phyloP scores from a whole-genome alignment of 2,797 vertebrate species.

The Thunnus albacares region DNA sequence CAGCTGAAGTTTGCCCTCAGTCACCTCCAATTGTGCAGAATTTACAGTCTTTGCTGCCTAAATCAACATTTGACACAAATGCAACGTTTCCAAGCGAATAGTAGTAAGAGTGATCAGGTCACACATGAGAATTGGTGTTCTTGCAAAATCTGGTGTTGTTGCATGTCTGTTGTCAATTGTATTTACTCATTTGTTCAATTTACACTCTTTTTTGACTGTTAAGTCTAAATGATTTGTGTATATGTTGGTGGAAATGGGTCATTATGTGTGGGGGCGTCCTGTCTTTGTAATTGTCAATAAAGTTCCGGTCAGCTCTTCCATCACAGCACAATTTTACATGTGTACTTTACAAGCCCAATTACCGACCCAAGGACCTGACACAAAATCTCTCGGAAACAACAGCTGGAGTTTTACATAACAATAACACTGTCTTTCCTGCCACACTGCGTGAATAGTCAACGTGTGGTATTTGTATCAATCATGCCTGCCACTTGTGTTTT shows the following conservation, averaged over 20 bases:
- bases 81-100: not conserved
- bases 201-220: not conserved
- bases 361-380: conserved; percentile 23
- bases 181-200: not conserved
- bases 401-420: conserved; percentile 29
- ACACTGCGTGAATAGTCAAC: conserved; percentile 40
- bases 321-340: not conserved
- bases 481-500: conserved; percentile 30
- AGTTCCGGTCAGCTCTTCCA: not conserved
- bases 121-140: not conserved
- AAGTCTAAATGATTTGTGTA: not conserved
- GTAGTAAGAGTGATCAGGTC: not conserved
- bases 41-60: not conserved
- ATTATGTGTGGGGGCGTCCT: not conserved
- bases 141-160: not conserved
- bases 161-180: not conserved
- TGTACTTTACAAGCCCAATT: conserved; percentile 14
- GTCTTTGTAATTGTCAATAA: conserved; percentile 2
- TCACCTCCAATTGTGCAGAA: not conserved
- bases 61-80: not conserved
- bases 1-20: not conserved
- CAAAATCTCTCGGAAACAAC: conserved; percentile 12
- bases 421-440: conserved; percentile 14
- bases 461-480: conserved; percentile 48
- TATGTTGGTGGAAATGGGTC: not conserved